Percentiles rank a stretch among this genome's conserved stretches.
Evolutionary conservation across 2,113 vertebrate genomes (phyloP).

Genomic region (Antigone vipio): DNA sequence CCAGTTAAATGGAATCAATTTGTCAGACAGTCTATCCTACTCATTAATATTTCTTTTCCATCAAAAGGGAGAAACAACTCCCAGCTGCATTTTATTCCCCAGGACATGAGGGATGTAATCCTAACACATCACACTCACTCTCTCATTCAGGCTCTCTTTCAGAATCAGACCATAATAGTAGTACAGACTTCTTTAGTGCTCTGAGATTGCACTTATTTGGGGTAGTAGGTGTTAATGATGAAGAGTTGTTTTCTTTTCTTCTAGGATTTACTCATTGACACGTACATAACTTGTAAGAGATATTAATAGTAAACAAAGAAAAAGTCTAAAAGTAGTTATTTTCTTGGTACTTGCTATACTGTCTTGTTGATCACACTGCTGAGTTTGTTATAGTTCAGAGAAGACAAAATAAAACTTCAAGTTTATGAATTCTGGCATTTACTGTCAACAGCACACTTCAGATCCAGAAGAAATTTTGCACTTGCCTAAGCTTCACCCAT

Average conservation of each 20-base stretch:
- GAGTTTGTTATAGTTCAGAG: neutral
- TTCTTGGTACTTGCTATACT: neutral
- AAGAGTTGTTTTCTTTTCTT: neutral
- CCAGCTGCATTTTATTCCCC: neutral
- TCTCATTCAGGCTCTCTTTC: neutral
- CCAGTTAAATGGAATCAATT: constrained; percentile 1
- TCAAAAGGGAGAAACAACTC: neutral
- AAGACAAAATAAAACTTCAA: neutral
- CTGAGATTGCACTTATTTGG: neutral
- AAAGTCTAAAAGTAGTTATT: neutral
- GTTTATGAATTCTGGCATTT: neutral
- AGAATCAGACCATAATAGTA: neutral
- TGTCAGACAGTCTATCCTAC: neutral
- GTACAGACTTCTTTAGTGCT: neutral
- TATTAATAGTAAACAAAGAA: neutral
- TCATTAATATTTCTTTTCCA: neutral
- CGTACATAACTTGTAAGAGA: neutral
- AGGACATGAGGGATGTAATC: neutral
- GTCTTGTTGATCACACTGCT: neutral
- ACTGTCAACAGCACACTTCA: neutral
- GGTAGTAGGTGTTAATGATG: neutral
- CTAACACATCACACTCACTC: neutral
- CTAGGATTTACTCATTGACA: neutral
- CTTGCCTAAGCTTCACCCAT: neutral
- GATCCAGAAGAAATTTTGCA: neutral